Evolutionary conservation across 2,113 vertebrate species (phyloP), one percentile per base, ranked within the genome.

Genomic region (Maccullochella peelii): DNA sequence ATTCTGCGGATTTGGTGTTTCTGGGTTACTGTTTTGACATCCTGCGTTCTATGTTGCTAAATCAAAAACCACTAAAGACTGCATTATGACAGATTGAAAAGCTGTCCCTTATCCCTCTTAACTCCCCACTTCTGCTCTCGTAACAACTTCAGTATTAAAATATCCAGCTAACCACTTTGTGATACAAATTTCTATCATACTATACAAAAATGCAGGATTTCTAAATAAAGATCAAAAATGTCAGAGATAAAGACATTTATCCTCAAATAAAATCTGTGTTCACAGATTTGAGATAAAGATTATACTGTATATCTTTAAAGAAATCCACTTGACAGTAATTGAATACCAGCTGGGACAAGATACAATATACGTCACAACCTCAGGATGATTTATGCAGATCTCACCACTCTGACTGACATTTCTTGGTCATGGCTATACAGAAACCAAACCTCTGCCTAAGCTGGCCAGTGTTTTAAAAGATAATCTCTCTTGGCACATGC

Each of bases 401-500:
- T 86, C 77, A 65, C 85, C 81, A 57, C 62, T 61, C 82, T n/a
- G 65, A 44, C 87, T 81, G 90, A 82, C 88, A 75, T 68, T 80
- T 88, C 68, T 85, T 69, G 83, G 79, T 88, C 68, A 71, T 68
- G 82, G 79, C 76, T 82, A 40, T n/a, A 82, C 71, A 75, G 15
- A 36, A 82, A 63, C 49, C 84, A 84, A 84, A 77, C 79, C 47
- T 72, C 75, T 8, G 23, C 44, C 66, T 38, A 79, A 86, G 77
- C 85, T 90, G 88, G 68, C 80, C 88, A 86, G 52, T 73, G 82
- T 82, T 90, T 87, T 59, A 65, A 86, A 78, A 84, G 79, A 91
- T 88, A 91, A 92, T 91, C 90, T 90, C 80, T 85, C 73, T 44
- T 90, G 89, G 89, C 85, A 79, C 78, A 84, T n/a, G 79, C 82